Conservation (phyloP, 2,888 invertebrate species). For the Acleris emargana region DNA sequence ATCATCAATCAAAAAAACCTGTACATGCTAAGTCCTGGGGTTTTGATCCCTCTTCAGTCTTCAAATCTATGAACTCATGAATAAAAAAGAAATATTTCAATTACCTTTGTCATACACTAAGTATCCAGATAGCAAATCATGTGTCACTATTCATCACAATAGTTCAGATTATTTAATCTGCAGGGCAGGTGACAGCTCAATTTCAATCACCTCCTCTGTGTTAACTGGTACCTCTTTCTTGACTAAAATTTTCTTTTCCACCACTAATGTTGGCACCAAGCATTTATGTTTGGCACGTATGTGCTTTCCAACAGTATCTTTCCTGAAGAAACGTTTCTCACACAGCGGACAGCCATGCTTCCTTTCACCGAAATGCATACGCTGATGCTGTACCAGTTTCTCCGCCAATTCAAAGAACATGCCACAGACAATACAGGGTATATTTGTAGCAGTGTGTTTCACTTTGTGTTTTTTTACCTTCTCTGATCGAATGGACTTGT, state of each 20-base stretch:
- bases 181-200: slow-evolving; percentile 30
- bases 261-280: slow-evolving; percentile 31
- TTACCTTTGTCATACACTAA: no score
- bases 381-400: slow-evolving; percentile 57
- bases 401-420: slow-evolving; percentile 56
- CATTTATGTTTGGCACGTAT: slow-evolving; percentile 42
- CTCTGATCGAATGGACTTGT: slow-evolving; percentile 46
- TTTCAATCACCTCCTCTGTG: slow-evolving; percentile 29
- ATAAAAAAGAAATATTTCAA: no score
- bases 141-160: no score
- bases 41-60: no score
- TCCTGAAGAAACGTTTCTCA: slow-evolving; percentile 53
- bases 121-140: no score
- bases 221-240: slow-evolving; percentile 31
- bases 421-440: slow-evolving; percentile 62
- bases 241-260: slow-evolving; percentile 30
- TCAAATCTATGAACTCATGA: no score
- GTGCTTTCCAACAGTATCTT: slow-evolving; percentile 51
- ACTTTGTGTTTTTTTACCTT: slow-evolving; percentile 54
- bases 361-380: slow-evolving; percentile 58
- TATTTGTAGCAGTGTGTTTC: slow-evolving; percentile 55
- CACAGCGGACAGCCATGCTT: slow-evolving; percentile 60
- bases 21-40: no score
- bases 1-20: no score
- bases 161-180: slow-evolving; percentile 13